Evolutionary conservation across 1,140 invertebrate species (phyloP), one percentile per base, ranked within the genome.

Genomic region (Popillia japonica): DNA sequence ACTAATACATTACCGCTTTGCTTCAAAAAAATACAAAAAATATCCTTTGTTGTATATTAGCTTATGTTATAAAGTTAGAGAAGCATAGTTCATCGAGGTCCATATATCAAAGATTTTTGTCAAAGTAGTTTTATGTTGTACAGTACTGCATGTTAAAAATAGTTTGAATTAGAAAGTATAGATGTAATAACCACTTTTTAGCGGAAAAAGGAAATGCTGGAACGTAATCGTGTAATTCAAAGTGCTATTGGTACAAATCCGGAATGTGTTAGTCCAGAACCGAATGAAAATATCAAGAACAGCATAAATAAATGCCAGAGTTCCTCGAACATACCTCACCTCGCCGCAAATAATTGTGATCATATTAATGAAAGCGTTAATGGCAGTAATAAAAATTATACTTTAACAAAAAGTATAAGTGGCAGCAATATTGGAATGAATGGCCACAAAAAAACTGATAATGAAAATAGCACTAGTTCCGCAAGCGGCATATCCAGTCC

Each of bases 401-500:
- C 78, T 40, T 75, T 85, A 40, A 78, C 84, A 0, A 86, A 86
- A 79, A 85, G 84, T 76, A 68, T 83, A 55, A 86, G 84, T 76
- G 84, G 84, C 6, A 82, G 82, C 9, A 84, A 85, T 76, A 83
- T 85, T 42, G 78, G 82, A 55, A 87, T 86, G 83, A 81, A 88
- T 85, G 83, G 87, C 82, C 78, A 86, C 87, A 81, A 73, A 83
- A 23, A 85, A 87, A 75, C 72, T 80, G 78, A 78, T 78, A 59
- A 84, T 83, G 59, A 87, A 20, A 75, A 78, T 27, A 89, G 87
- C 59, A 86, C 86, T 61, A 89, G 88, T 80, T 89, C 89, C 34
- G 87, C 87, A 3, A 89, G 88, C 81, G 87, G 87, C 4, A 88
- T 89, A 23, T 90, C 89, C 72, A 88, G 87, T 55, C 89, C 89